Percentiles rank a stretch among this genome's conserved stretches.
Evolutionary conservation across 2,888 invertebrate species (phyloP).

Genomic region (Sclerodermus sp.): DNA sequence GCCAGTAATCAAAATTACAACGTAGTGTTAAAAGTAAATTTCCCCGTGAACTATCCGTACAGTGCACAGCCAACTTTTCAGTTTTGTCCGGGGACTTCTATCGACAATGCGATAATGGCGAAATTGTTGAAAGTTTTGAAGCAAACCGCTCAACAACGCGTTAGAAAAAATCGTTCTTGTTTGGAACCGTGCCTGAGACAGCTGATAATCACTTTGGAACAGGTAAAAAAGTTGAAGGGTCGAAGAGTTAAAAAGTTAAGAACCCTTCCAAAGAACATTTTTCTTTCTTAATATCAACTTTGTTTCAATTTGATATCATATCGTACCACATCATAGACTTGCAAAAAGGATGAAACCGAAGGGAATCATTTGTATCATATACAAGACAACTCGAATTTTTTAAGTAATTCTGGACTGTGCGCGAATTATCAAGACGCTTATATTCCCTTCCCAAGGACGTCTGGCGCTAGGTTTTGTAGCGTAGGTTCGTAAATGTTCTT

Average conservation of each 20-base stretch:
- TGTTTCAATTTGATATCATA: too few relatives aligned
- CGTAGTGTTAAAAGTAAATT: conserved; percentile 67
- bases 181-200: conserved; percentile 83
- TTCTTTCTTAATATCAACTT: too few relatives aligned
- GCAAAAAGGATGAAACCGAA: conserved; percentile 52
- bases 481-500: conserved; percentile 63
- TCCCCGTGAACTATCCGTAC: conserved; percentile 75
- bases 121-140: conserved; percentile 80
- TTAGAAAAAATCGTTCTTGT: conserved; percentile 83
- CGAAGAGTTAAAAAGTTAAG: too few relatives aligned
- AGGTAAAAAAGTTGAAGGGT: conserved; percentile 49
- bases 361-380: conserved; percentile 47
- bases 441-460: conserved; percentile 92
- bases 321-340: too few relatives aligned
- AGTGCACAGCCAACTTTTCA: conserved; percentile 69
- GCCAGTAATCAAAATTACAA: conserved; percentile 61
- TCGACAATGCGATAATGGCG: conserved; percentile 72
- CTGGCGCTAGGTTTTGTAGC: conserved; percentile 90
- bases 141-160: conserved; percentile 78
- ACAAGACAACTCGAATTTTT: conserved; percentile 46
- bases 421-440: conserved; percentile 68
- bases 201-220: conserved; percentile 67
- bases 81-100: conserved; percentile 67
- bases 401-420: conserved; percentile 48
- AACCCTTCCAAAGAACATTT: too few relatives aligned